Evolutionary conservation across 2,888 invertebrate genomes (phyloP).

Genomic region (Euproctis similis): DNA sequence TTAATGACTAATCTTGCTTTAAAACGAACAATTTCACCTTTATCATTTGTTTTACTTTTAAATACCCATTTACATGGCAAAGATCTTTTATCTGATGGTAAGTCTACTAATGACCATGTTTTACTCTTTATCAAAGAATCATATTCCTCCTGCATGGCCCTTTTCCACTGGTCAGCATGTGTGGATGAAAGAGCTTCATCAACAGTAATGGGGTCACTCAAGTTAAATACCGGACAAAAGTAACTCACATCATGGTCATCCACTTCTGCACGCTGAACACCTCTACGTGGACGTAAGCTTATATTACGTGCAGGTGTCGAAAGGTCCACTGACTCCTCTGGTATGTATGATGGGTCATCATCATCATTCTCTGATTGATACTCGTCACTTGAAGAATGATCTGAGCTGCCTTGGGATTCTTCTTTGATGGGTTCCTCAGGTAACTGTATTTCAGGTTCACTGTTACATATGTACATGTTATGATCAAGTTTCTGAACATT

Average conservation of each 20-base stretch:
- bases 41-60: slow-evolving; percentile 8
- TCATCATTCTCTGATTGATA: slow-evolving; percentile 5
- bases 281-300: slow-evolving; percentile 9
- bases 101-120: slow-evolving; percentile 5
- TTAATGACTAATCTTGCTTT: slow-evolving; percentile 15
- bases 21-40: slow-evolving; percentile 7
- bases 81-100: slow-evolving; percentile 6
- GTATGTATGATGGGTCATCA: slow-evolving; percentile 8
- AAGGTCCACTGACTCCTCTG: slow-evolving; percentile 2
- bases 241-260: slow-evolving; percentile 4
- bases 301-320: slow-evolving; percentile 11
- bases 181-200: slow-evolving; percentile 11
- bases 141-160: too few species aligned
- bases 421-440: slow-evolving; percentile 1
- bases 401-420: not conserved
- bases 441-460: not conserved
- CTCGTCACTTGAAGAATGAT: not conserved
- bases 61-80: slow-evolving; percentile 7
- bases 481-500: not conserved
- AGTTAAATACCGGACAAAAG: slow-evolving; percentile 8
- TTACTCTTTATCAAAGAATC: slow-evolving; percentile 9
- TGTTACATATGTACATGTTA: slow-evolving; percentile 1
- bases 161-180: slow-evolving; percentile 6
- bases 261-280: not conserved
- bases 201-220: slow-evolving; percentile 9